These are phyloP conservation scores for Dioctria rufipes DNA, from an alignment of 2,888 invertebrate genomes.

Conservation along the genomic window DNA sequence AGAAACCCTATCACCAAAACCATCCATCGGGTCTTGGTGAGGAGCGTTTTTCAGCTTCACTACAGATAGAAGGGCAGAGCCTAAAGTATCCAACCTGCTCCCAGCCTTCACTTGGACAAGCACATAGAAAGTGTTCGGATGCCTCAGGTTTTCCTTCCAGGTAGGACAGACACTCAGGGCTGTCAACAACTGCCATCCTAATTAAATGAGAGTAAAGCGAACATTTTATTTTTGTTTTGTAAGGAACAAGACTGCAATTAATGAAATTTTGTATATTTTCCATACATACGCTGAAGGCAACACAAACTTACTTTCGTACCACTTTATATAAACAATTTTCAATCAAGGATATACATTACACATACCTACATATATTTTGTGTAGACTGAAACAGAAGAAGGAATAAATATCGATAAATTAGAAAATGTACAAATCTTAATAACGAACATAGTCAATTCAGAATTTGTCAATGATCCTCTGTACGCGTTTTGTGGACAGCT, in stretches of 20 bases:
- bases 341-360: neutral
- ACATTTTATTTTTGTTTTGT: neutral
- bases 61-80: too few relatives aligned
- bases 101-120: too few relatives aligned
- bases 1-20: too few relatives aligned
- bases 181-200: too few relatives aligned
- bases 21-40: too few relatives aligned
- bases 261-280: neutral
- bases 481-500: constrained; percentile 34
- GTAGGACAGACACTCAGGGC: too few relatives aligned
- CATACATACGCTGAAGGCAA: constrained; percentile 33
- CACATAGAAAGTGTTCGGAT: too few relatives aligned
- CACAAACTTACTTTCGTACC: constrained; percentile 23
- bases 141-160: too few relatives aligned
- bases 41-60: too few relatives aligned
- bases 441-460: constrained; percentile 12
- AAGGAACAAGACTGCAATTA: neutral
- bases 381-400: constrained; percentile 19
- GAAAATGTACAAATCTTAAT: constrained; percentile 20
- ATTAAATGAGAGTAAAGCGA: too few relatives aligned
- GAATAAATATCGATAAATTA: constrained; percentile 44
- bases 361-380: too few relatives aligned
- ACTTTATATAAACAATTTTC: constrained; percentile 32
- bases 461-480: constrained; percentile 16
- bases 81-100: too few relatives aligned